Evolutionary conservation across 2,113 vertebrate species (phyloP), one percentile per base, ranked within the genome.

Genomic region (Stegastes partitus): DNA sequence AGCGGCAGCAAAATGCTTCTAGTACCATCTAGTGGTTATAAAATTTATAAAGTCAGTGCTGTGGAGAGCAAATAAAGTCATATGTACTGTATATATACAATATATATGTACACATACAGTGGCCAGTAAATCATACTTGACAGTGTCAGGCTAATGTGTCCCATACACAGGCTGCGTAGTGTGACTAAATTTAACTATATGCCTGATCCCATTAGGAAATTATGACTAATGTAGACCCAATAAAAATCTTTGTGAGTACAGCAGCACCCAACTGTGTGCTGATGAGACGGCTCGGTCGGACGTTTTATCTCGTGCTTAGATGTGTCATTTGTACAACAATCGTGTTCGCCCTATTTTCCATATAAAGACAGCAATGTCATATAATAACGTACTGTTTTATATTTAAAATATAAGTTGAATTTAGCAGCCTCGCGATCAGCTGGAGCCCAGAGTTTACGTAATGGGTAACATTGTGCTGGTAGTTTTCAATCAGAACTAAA

Each of bases 21-120:
- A 92, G 69, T 93, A 86, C 92, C 94, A 93, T 88, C 93, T 93
- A 91, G 87, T 92, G 92, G 92, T 77, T 21, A 51, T 14, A n/a
- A 59, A 44, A 16, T 18, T 47, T 5, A 62, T 10, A 11, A 31
- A 37, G 25, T 55, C 42, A 74, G 50, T 28, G 11, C 21, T 28
- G 22, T 23, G 11, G 10, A 56, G 28, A 22, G 39, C 42, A 69
- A 47, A 69, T 47, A 31, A 56, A 47, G n/a, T 18, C 4, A 28
- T 22, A 3, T n/a, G 31, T 16, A 6, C 21, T 50, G 7, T 15
- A 71, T 37, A 49, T n/a, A 62, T 31, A 73, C 80, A 81, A 0
- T 12, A 25, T 63, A 16, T 18, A 42, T 49, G 4, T 9, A 26
- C 23, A 82, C 70, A 79, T 34, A 21, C 10, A 34, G 7, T 34